Evolutionary conservation across 2,888 invertebrate genomes (phyloP).

Genomic region (Noctua comes): DNA sequence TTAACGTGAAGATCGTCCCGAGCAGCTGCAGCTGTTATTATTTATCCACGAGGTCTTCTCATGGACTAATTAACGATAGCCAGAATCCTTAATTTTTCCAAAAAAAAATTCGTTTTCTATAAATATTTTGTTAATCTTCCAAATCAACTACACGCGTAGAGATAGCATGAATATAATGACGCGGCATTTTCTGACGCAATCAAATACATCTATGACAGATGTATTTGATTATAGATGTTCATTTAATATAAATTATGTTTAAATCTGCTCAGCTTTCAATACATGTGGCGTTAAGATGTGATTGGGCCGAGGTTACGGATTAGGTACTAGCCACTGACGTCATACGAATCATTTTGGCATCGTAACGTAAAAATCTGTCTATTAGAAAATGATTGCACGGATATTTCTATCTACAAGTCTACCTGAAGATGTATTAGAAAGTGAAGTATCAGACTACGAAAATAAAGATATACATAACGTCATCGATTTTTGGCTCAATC

Average conservation of each 20-base stretch:
- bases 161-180: constrained; percentile 32
- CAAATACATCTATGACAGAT: constrained; percentile 63
- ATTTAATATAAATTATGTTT: constrained; percentile 63
- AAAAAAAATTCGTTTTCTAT: background rate
- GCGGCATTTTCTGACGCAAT: constrained; percentile 51
- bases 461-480: constrained; percentile 41
- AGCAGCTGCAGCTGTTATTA: too few species aligned
- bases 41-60: background rate
- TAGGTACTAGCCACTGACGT: constrained; percentile 52
- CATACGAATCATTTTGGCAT: constrained; percentile 58
- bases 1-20: background rate
- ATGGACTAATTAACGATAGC: background rate
- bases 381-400: constrained; percentile 46
- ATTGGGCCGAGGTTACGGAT: constrained; percentile 59
- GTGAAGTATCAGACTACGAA: constrained; percentile 31
- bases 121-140: background rate
- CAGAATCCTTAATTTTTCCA: background rate
- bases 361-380: constrained; percentile 60
- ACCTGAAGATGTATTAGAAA: constrained; percentile 36
- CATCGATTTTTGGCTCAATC: constrained; percentile 20
- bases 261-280: constrained; percentile 59
- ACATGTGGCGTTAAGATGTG: constrained; percentile 61
- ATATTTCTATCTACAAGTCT: constrained; percentile 41
- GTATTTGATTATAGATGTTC: too few species aligned
- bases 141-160: constrained; percentile 10